Conservation (phyloP, 2,888 invertebrate genomes). For the Heliothis peltigera region DNA sequence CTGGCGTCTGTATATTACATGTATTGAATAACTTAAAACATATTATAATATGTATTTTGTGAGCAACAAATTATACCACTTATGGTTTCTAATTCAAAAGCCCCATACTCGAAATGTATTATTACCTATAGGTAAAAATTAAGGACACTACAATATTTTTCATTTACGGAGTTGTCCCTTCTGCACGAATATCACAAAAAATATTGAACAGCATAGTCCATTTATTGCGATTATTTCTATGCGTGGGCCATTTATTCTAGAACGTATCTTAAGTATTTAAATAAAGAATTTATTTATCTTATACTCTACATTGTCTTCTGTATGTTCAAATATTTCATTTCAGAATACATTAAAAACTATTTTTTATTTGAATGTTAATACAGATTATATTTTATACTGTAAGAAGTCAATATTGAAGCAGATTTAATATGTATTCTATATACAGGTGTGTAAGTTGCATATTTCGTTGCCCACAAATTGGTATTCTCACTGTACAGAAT, state of each 20-base stretch:
- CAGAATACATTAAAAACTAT: not conserved
- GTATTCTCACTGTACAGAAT: conserved; percentile 29
- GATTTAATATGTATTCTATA: not conserved
- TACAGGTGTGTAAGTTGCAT: not conserved
- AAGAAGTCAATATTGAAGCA: not conserved
- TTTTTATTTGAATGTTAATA: not conserved
- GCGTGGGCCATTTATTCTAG: conserved; percentile 22
- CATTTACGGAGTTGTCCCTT: conserved; percentile 17
- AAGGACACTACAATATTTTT: conserved; percentile 10
- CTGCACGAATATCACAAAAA: conserved; percentile 5
- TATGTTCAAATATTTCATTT: not conserved
- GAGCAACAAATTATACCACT: conserved; percentile 38
- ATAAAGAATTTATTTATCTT: no score
- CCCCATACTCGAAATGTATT: not conserved
- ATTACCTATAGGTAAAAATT: no score
- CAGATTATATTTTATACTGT: not conserved
- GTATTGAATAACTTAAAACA: conserved; percentile 35
- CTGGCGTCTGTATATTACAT: no score
- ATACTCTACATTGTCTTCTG: no score
- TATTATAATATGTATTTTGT: conserved; percentile 28
- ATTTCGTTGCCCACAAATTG: conserved; percentile 50
- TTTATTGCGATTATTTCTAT: conserved; percentile 11
- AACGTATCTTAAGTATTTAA: not conserved
- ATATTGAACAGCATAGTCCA: conserved; percentile 18
- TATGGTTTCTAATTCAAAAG: not conserved